These are phyloP conservation scores for Eupithecia dodoneata DNA, from an alignment of 2,888 invertebrate genomes.

Conservation along the genomic window DNA sequence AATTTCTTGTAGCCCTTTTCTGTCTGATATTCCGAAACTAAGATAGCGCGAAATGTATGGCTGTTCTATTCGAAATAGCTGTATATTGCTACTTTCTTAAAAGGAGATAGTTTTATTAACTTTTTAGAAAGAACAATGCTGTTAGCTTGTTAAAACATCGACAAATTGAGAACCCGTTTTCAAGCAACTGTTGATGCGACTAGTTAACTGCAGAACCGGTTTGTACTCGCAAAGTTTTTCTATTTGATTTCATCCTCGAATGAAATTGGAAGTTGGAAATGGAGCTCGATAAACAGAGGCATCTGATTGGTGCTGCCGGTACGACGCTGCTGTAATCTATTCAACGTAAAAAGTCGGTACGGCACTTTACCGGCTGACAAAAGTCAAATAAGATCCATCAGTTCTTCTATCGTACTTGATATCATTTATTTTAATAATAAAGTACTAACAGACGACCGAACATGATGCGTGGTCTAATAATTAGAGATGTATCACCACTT, in stretches of 20 bases:
- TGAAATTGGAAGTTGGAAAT: conserved; percentile 29
- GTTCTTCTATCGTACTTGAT: neutral
- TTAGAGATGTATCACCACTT: neutral
- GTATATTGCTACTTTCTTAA: neutral
- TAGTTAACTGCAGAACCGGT: conserved; percentile 21
- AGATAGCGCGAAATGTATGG: neutral
- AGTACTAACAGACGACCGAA: too few species aligned
- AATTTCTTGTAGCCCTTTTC: neutral
- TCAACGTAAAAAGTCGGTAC: conserved; percentile 12
- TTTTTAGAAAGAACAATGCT: neutral
- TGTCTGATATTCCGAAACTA: conserved; percentile 5
- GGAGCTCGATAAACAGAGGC: conserved; percentile 30
- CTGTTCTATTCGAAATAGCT: neutral
- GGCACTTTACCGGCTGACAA: conserved; percentile 34
- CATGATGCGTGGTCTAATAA: too few species aligned
- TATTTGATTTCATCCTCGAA: conserved; percentile 29
- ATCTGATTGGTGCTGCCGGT: conserved; percentile 33
- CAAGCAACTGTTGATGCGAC: conserved; percentile 22
- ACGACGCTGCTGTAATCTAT: conserved; percentile 31
- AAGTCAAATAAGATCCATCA: conserved; percentile 35
- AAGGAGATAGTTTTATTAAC: neutral
- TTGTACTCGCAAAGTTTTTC: conserved; percentile 28
- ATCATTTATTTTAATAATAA: neutral
- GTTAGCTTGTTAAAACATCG: neutral
- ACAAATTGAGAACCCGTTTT: neutral